A percentile compares a stretch with the other conserved stretches of the same genome.
These are phyloP conservation scores for Calosoma granatense DNA, from an alignment of 1,140 invertebrate species.

Conservation along the genomic window DNA sequence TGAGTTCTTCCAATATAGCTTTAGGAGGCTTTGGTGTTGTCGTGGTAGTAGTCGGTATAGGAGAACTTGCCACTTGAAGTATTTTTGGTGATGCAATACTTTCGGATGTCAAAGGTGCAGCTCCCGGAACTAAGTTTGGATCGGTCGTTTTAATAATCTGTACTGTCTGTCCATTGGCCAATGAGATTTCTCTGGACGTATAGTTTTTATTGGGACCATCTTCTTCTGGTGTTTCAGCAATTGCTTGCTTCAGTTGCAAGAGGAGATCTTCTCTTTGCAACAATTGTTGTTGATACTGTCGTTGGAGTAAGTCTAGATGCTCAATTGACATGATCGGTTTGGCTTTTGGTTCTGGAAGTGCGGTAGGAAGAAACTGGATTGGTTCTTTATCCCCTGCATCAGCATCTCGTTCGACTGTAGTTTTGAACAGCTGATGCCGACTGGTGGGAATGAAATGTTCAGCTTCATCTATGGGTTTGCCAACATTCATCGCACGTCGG, in stretches of 20 bases:
- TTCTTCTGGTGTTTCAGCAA: constrained; percentile 52
- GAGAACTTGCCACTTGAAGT: neutral
- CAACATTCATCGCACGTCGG: neutral
- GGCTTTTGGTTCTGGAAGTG: constrained; percentile 34
- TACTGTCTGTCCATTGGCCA: constrained; percentile 63
- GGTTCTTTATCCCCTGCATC: constrained; percentile 35
- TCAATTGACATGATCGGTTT: constrained; percentile 32
- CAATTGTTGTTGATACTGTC: constrained; percentile 31
- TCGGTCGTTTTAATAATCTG: constrained; percentile 57
- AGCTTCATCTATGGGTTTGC: constrained; percentile 27
- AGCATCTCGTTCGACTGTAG: constrained; percentile 21
- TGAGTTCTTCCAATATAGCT: constrained; percentile 57
- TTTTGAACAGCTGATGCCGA: constrained; percentile 41
- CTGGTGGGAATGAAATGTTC: constrained; percentile 34
- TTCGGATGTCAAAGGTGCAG: constrained; percentile 35
- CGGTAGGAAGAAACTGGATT: constrained; percentile 31
- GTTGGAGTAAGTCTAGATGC: constrained; percentile 29
- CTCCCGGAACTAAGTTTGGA: constrained; percentile 48
- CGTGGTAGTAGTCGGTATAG: constrained; percentile 33
- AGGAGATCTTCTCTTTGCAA: constrained; percentile 48
- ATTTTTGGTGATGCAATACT: constrained; percentile 22
- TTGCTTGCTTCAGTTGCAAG: constrained; percentile 57
- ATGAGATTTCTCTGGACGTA: constrained; percentile 57
- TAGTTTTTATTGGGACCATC: constrained; percentile 54
- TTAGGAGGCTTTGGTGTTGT: constrained; percentile 43